Evolutionary conservation across 2,797 vertebrate genomes (phyloP), one percentile per base, ranked within the genome.

Genomic region (Gadopsis bispinosus): DNA sequence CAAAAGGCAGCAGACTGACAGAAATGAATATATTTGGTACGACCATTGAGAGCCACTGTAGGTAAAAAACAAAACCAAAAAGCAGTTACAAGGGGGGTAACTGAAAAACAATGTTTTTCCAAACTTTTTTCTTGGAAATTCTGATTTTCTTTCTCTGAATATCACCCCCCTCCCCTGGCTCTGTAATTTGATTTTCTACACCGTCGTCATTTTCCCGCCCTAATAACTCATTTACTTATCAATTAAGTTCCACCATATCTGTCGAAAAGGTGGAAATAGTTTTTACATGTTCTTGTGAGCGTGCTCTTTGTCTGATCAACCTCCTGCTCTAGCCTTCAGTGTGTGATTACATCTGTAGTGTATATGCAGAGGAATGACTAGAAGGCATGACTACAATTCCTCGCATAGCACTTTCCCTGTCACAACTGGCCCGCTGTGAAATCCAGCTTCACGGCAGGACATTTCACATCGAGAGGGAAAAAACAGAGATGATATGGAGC

Each of bases 321-420:
- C 74, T 10, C 58, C 56, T 51, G 43, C 73, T 71, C 50, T 31
- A 45, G 71, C 62, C 69, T 33, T 67, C 33, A 37, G 53, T 11
- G 17, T 61, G 20, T 4, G 1, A 48, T 75, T 43, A 70, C 48
- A 9, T 58, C 29, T 68, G 51, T 51, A 17, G 60, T 69, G 63
- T 51, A 31, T 61, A 78, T 55, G 66, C 59, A 66, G 68, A 75
- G 53, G 69, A 67, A 71, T 83, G 74, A 76, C 84, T 72, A 19
- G 69, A 53, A 80, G 80, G 83, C 64, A 50, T 45, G 63, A 43
- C 63, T 62, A 11, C 45, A 31, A 71, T 67, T 59, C 51, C 19
- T 58, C 31, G 50, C 71, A 10, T 58, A 75, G 53, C 65, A 48
- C 16, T 73, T 73, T 19, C 62, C 60, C 53, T 56, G 67, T 66